Base-by-base conservation (phyloP, 2,888 invertebrate genomes). In the Conomelus anceps region DNA sequence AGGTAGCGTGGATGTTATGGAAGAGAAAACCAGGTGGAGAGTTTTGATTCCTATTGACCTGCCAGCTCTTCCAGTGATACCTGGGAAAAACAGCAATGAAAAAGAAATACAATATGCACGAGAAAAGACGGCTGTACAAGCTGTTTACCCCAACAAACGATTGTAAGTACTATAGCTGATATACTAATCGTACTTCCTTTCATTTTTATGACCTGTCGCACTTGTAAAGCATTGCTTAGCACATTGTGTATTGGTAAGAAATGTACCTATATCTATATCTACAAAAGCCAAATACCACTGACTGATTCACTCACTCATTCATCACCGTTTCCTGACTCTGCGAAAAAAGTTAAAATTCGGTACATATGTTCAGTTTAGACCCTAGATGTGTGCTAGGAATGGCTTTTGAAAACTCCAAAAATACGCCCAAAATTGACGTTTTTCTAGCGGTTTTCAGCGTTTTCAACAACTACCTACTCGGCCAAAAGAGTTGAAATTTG, bases 61-160 rank as follows among this genome's bases (percentile, higher is more conserved):
- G 90, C 95, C 96, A 1, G 95, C 95, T 91, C 94, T 96, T 92
- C 94, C 95, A 92, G 95, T 95, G 0, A 92, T 91, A 26, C 95
- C 96, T 90, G 97, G 97, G 23, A 95, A 95, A 93, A 96, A 97
- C 92, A 98, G 98, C 92, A 95, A 96, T 92, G 98, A 99, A 94
- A 97, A 96, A 93, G 96, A 96, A 89, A 96, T 98, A 88, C 98
- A 99, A 93, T 96, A 96, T 91, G 96, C 97, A 88, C 94, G 98
- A 22, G 98, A 99, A 93, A 96, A 96, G 92, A 96, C 96, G 84
- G 97, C 97, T 1, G 94, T 98, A 23, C 96, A 91, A 92, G 96
- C 97, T 0, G 93, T 98, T 22, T 97, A 97, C 93, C 97, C 97
- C 93, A 96, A 96, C 91, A 96, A 96, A 89, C 90, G 90, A 87